phyloP scores from a whole-genome alignment of 2,797 vertebrate genomes.

The Melanotaenia parkinsoni region DNA sequence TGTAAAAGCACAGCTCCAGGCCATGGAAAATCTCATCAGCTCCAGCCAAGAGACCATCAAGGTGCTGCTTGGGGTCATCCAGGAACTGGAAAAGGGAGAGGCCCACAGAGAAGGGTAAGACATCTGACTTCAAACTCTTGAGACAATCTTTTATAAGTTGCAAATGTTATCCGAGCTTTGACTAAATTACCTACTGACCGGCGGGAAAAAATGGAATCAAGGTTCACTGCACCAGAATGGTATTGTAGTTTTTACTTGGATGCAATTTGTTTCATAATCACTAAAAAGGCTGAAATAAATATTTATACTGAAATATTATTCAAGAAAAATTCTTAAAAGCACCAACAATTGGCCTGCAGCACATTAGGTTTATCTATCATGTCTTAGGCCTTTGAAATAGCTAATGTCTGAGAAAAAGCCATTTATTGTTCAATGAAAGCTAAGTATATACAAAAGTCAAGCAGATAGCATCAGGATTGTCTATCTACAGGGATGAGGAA shows the following conservation, averaged over 20 bases:
- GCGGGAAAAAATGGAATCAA: slow-evolving; percentile 13
- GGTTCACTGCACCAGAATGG: slow-evolving; percentile 7
- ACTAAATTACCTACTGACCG: slow-evolving; percentile 12
- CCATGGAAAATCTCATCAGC: slow-evolving; percentile 98
- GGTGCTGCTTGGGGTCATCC: slow-evolving; percentile 97
- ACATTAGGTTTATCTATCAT: slow-evolving; percentile 43
- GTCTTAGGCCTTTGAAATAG: slow-evolving; percentile 45
- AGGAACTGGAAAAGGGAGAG: slow-evolving; percentile 98
- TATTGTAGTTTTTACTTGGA: slow-evolving; percentile 46
- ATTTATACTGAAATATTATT: background rate
- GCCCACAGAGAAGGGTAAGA: slow-evolving; percentile 98
- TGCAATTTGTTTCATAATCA: slow-evolving; percentile 5
- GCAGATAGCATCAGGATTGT: slow-evolving; percentile 67
- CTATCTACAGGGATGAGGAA: slow-evolving; percentile 60
- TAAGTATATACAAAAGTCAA: slow-evolving; percentile 48
- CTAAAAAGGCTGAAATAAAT: background rate
- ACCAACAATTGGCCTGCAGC: slow-evolving; percentile 11
- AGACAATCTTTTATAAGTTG: background rate
- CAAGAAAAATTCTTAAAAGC: slow-evolving; percentile 22
- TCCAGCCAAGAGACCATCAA: slow-evolving; percentile 99
- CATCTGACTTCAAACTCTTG: slow-evolving; percentile 9
- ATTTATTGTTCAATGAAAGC: slow-evolving; percentile 64
- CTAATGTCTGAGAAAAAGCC: slow-evolving; percentile 58
- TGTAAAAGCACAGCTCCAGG: slow-evolving; percentile 98
- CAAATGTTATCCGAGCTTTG: slow-evolving; percentile 14